Conservation (phyloP, 2,888 invertebrate species). For the Stenurella melanura region DNA sequence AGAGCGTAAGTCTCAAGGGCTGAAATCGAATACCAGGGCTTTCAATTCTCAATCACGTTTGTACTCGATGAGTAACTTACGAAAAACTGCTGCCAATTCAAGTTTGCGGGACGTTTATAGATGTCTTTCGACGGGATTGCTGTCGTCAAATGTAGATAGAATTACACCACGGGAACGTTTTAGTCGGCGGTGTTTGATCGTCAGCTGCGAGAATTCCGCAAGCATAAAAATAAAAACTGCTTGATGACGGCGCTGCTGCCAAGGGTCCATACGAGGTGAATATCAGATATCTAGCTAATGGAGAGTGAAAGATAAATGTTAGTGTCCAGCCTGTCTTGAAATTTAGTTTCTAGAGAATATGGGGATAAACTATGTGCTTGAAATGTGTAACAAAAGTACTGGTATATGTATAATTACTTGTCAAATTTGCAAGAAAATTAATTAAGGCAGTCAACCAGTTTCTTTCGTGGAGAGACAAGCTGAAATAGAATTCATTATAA, state of each 20-base stretch:
- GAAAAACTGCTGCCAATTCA: slow-evolving; percentile 3
- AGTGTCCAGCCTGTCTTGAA: too few relatives aligned
- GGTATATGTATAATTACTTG: too few relatives aligned
- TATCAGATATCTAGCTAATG: not conserved
- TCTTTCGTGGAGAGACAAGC: too few relatives aligned
- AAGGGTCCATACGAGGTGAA: not conserved
- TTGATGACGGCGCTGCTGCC: not conserved
- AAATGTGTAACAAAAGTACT: too few relatives aligned
- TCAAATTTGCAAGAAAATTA: too few relatives aligned
- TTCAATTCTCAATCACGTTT: slow-evolving; percentile 7
- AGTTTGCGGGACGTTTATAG: slow-evolving; percentile 1
- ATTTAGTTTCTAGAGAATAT: too few relatives aligned
- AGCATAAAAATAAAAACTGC: not conserved
- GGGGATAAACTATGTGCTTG: too few relatives aligned
- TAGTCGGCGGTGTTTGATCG: not conserved
- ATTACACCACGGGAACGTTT: not conserved
- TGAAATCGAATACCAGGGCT: not conserved
- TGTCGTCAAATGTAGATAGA: not conserved
- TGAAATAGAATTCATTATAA: too few relatives aligned
- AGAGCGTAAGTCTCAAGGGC: not conserved
- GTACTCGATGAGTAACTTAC: not conserved
- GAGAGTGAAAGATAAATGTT: too few relatives aligned
- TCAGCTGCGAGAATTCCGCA: not conserved
- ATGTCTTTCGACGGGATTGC: not conserved
- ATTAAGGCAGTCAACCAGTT: too few relatives aligned